Base-by-base conservation (phyloP, 1,140 invertebrate species). In the Scaptomyza montana region DNA sequence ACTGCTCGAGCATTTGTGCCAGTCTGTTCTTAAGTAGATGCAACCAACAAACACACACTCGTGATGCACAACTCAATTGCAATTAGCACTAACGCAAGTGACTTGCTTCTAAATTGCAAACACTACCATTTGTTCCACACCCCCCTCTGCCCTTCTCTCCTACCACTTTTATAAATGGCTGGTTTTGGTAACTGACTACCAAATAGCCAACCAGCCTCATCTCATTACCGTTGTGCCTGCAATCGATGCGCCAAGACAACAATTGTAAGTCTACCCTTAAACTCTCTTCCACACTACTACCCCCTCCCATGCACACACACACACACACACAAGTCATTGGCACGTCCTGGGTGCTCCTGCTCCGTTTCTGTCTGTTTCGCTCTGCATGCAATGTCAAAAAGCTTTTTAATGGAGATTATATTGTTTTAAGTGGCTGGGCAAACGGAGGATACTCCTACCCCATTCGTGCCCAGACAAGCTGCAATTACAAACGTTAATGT, bases 341-440 rank as follows among this genome's bases (percentile, higher is more conserved):
- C 43, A 19, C 43, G 36, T 19, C 12, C 47, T 51, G 46, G 25
- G 12, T 50, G 13, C 56, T 41, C 28, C 39, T 41, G 43, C 33
- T 36, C 8, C 8, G 13, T 54, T 41, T 36, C 36, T 53, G 16
- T 25, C 53, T 36, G 8, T 43, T 12, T 43, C 1, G n/a, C 33
- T 25, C 53, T 60, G 75, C 64, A 69, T 85, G 81, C 81, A 80
- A 89, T 89, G 84, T 89, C 84, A 89, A 89, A 89, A 89, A 78
- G 84, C 79, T 89, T 89, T 89, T 89, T 89, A 89, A 89, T 89
- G 84, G 84, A 89, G 84, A 89, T 89, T 89, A 89, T 89, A 89
- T 89, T 89, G 84, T 89, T 89, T 80, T 89, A 89, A 89, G 84
- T 89, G 84, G 72, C 84, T 71, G 78, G 30, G 59, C n/a, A 25